phyloP scores from a whole-genome alignment of 1,140 invertebrate species.

The Phortica variegata region DNA sequence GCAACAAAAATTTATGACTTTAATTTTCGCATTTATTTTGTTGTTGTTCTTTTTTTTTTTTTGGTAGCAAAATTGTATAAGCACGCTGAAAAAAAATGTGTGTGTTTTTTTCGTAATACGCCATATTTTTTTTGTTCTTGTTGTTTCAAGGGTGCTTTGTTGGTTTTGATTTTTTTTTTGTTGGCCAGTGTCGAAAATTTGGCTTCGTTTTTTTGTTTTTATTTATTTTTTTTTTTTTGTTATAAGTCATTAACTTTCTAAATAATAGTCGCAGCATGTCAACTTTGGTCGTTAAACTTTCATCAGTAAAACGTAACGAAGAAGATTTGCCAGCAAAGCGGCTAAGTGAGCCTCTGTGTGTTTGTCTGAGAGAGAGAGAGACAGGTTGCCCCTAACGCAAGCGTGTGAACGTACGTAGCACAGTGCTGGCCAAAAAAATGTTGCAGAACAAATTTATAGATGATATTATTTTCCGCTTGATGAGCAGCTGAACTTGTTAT shows the following conservation, averaged over 20 bases:
- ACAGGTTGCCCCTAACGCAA: no score
- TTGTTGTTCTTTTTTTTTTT: no score
- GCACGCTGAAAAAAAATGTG: no score
- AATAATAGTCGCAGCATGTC: constrained; percentile 53
- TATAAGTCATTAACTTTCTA: constrained; percentile 55
- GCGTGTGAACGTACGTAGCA: background rate
- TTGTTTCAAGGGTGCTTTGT: no score
- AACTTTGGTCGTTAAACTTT: constrained; percentile 55
- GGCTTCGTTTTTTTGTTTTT: no score
- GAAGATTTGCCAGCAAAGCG: constrained; percentile 15
- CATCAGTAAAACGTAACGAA: constrained; percentile 36
- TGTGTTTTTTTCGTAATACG: no score
- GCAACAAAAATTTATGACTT: no score
- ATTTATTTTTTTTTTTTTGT: constrained; percentile 27
- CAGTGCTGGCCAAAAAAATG: constrained; percentile 4
- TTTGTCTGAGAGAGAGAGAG: constrained; percentile 6
- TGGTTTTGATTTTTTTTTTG: no score
- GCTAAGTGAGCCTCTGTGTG: constrained; percentile 7
- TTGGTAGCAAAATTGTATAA: no score
- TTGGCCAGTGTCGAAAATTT: no score
- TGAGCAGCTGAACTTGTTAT: constrained; percentile 44
- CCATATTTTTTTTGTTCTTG: no score
- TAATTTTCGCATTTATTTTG: no score
- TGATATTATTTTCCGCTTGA: constrained; percentile 54
- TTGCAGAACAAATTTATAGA: constrained; percentile 47